A percentile compares a stretch with the other conserved stretches of the same genome.
Conservation (phyloP, 2,888 invertebrate genomes). For the Drosophila tanythrix region DNA sequence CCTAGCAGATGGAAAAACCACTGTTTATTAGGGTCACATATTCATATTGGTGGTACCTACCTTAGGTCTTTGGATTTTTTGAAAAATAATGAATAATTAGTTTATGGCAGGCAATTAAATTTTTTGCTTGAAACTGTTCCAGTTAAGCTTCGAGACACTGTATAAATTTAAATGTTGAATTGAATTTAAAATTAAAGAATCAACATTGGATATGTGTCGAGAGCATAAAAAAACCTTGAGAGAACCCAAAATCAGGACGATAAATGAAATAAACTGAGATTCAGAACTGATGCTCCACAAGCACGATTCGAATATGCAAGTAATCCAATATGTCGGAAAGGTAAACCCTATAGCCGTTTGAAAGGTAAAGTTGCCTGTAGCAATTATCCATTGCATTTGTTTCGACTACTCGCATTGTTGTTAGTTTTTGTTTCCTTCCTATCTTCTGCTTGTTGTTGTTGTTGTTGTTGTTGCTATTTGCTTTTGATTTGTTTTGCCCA, state of each 20-base stretch:
- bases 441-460: slow-evolving; percentile 12
- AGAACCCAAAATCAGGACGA: not conserved
- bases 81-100: too few species aligned
- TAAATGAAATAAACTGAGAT: not conserved
- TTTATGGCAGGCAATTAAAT: too few species aligned
- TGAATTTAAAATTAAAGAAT: not conserved
- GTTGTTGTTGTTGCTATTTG: slow-evolving; percentile 46
- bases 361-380: slow-evolving; percentile 27
- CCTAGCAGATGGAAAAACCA: too few species aligned
- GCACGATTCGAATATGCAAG: not conserved
- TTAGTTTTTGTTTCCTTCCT: not conserved
- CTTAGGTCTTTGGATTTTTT: too few species aligned
- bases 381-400: slow-evolving; percentile 64
- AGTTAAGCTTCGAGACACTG: too few species aligned
- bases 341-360: slow-evolving; percentile 32
- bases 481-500: slow-evolving; percentile 68
- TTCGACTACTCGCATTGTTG: slow-evolving; percentile 21
- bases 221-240: not conserved
- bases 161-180: not conserved
- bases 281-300: slow-evolving; percentile 5
- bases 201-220: not conserved
- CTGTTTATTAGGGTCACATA: too few species aligned
- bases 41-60: too few species aligned
- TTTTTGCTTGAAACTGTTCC: too few species aligned
- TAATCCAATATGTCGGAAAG: slow-evolving; percentile 13